These are phyloP conservation scores for Bradypodion ventrale DNA, from an alignment of 2,797 vertebrate genomes.

Conservation along the genomic window DNA sequence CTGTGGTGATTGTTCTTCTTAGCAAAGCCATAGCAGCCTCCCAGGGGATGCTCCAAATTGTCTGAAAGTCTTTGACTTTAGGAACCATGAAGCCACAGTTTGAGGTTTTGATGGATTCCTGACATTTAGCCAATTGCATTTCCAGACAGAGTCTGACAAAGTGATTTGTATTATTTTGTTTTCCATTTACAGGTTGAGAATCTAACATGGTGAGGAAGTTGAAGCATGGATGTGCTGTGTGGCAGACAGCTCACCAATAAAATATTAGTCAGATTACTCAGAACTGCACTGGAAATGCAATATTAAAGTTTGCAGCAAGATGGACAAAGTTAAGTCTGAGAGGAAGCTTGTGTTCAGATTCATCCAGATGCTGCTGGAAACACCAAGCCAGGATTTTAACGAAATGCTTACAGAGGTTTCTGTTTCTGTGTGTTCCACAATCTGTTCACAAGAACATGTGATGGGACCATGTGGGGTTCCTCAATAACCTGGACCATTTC, in stretches of 20 bases:
- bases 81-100: not conserved
- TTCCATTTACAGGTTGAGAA: constrained; percentile 1
- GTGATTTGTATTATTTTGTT: constrained; percentile 1
- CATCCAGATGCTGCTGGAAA: not conserved
- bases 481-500: not conserved
- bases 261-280: constrained; percentile 5
- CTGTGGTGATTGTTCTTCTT: constrained; percentile 41
- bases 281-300: not conserved
- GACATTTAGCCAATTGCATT: constrained; percentile 30
- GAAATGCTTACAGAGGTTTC: not conserved
- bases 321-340: not conserved
- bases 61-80: constrained; percentile 36
- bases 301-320: not conserved
- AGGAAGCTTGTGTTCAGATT: not conserved
- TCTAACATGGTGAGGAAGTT: not conserved
- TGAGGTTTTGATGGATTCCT: constrained; percentile 21
- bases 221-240: too few relatives aligned
- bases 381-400: not conserved
- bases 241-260: not conserved
- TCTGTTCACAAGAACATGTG: not conserved
- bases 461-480: not conserved
- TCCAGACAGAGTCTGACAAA: not conserved
- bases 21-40: constrained; percentile 23
- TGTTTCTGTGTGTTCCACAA: not conserved
- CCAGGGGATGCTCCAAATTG: constrained; percentile 34